Percentiles rank a stretch among this genome's conserved stretches.
phyloP scores from a whole-genome alignment of 2,888 invertebrate genomes.

The Myopa testacea region DNA sequence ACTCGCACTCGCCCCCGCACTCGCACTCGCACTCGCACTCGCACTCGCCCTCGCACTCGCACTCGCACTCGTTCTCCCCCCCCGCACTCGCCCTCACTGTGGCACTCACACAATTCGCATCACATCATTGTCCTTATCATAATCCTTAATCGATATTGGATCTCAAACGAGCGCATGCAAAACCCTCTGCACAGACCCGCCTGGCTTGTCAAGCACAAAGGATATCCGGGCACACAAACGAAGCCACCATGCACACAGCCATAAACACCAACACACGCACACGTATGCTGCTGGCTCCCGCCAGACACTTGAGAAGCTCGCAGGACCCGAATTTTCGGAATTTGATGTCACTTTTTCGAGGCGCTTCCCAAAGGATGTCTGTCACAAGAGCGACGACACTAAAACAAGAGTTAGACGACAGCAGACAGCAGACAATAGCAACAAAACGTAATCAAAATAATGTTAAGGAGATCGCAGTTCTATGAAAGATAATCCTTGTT shows the following conservation, averaged over 20 bases:
- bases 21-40: neutral
- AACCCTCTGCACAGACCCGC: neutral
- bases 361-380: neutral
- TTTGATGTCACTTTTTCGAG: neutral
- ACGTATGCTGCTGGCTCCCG: neutral
- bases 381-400: neutral
- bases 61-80: too few relatives aligned
- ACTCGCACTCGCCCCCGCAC: neutral
- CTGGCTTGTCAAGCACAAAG: conserved; percentile 16
- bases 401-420: neutral
- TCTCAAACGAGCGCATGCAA: conserved; percentile 43
- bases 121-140: conserved; percentile 63
- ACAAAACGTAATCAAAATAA: conserved; percentile 9
- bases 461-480: conserved; percentile 17
- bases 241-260: neutral
- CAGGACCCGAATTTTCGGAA: neutral
- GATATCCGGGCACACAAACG: neutral
- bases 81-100: neutral
- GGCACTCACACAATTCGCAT: neutral
- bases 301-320: neutral
- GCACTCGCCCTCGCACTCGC: too few relatives aligned
- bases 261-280: neutral
- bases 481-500: conserved; percentile 32
- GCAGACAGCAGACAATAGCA: neutral
- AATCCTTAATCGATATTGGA: conserved; percentile 67